Evolutionary conservation across 2,888 invertebrate genomes (phyloP).

Genomic region (Luffia ferchaultella): DNA sequence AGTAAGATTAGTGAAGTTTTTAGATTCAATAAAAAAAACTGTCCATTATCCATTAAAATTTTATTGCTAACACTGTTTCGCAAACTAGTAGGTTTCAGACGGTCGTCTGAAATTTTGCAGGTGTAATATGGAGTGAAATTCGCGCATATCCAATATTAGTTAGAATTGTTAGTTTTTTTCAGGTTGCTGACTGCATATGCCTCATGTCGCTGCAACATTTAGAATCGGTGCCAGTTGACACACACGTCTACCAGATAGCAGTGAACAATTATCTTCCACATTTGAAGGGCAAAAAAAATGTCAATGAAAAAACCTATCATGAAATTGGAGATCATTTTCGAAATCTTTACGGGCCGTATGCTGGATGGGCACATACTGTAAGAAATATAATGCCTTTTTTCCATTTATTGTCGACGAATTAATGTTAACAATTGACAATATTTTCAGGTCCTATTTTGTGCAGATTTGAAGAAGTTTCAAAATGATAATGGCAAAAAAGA

Average conservation of each 20-base stretch:
- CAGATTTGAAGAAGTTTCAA: slow-evolving; percentile 80
- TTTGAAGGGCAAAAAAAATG: slow-evolving; percentile 74
- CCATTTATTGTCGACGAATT: slow-evolving; percentile 12
- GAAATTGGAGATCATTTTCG: slow-evolving; percentile 87
- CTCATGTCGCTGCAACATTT: slow-evolving; percentile 94
- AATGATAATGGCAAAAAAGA: slow-evolving; percentile 17
- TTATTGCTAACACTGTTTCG: no score
- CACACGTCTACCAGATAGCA: slow-evolving; percentile 94
- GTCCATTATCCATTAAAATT: no score
- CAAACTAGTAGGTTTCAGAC: no score
- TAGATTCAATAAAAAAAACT: no score
- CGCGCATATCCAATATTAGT: neutral
- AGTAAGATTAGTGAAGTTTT: no score
- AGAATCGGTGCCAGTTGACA: slow-evolving; percentile 92
- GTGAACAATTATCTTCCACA: slow-evolving; percentile 81
- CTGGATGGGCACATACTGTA: slow-evolving; percentile 97
- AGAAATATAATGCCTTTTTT: no score
- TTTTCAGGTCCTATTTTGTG: slow-evolving; percentile 79
- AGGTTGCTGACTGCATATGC: slow-evolving; percentile 98
- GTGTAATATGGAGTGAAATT: no score
- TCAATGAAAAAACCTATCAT: slow-evolving; percentile 84
- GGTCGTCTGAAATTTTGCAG: no score
- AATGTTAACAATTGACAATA: neutral
- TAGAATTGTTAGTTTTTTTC: slow-evolving; percentile 16
- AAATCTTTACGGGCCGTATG: slow-evolving; percentile 81